Conservation (phyloP, 53 echinoderm and acorn worm genomes). For the Stichopus horrens region DNA sequence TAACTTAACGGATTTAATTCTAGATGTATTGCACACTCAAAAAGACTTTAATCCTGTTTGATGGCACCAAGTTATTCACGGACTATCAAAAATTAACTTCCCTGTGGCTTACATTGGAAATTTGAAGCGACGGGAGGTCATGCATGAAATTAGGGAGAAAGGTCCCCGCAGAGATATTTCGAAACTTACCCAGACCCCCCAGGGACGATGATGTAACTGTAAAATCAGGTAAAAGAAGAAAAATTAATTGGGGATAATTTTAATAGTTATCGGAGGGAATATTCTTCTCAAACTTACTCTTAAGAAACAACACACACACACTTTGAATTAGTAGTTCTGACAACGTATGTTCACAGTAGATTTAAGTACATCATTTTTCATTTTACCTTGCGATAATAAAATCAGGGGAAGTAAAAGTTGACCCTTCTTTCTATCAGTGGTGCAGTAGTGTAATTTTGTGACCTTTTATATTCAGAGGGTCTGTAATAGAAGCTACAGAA, state of each 20-base stretch:
- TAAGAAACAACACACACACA: not conserved
- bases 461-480: no score
- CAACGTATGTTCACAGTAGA: not conserved
- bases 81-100: conserved; percentile 5
- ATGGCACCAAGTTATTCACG: conserved; percentile 3
- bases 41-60: conserved; percentile 24
- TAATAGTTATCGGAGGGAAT: not conserved
- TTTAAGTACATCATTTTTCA: not conserved
- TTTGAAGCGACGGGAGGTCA: not conserved
- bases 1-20: conserved; percentile 12
- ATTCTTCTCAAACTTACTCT: not conserved
- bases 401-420: no score
- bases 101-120: conserved; percentile 22
- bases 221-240: not conserved
- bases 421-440: no score
- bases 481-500: no score
- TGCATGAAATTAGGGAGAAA: not conserved
- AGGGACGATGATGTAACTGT: not conserved
- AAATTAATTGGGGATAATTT: conserved; percentile 12
- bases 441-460: no score
- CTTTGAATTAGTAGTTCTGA: not conserved
- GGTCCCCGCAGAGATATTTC: not conserved
- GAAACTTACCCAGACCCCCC: not conserved
- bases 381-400: not conserved
- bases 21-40: conserved; percentile 3